Evolutionary conservation across 2,888 invertebrate genomes (phyloP).

Genomic region (Drosophila atripex): DNA sequence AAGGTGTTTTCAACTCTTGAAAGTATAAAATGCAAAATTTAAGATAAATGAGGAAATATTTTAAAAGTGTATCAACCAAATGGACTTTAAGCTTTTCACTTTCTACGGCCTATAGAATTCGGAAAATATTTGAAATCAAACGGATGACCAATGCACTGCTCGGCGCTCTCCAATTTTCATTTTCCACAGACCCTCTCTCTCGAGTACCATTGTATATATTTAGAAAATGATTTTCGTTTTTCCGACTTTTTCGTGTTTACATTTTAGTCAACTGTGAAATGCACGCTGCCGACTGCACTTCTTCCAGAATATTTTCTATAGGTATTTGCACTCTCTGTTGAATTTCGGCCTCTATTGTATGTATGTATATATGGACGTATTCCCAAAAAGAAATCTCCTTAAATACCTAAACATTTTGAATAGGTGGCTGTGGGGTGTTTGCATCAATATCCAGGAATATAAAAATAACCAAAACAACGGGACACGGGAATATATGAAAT

Average conservation of each 20-base stretch:
- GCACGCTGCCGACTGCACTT: conserved; percentile 70
- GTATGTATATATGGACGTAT: conserved; percentile 14
- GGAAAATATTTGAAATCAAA: conserved; percentile 56
- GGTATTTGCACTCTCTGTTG: conserved; percentile 25
- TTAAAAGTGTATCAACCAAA: background rate
- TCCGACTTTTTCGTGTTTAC: conserved; percentile 67
- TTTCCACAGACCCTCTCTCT: conserved; percentile 19
- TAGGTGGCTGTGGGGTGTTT: conserved; percentile 11
- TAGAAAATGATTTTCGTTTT: conserved; percentile 77
- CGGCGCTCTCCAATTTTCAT: conserved; percentile 13
- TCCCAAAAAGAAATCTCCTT: conserved; percentile 22
- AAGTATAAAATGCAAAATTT: background rate
- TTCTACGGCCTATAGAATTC: conserved; percentile 34
- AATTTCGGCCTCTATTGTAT: conserved; percentile 8
- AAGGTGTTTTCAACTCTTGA: background rate
- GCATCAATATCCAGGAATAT: conserved; percentile 29
- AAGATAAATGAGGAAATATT: background rate
- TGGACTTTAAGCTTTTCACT: background rate
- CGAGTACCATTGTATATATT: conserved; percentile 57
- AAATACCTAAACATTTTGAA: conserved; percentile 5
- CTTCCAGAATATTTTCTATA: conserved; percentile 65
- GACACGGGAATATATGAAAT: conserved; percentile 1
- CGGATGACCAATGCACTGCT: conserved; percentile 57
- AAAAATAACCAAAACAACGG: conserved; percentile 19
- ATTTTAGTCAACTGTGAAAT: conserved; percentile 62